These are phyloP conservation scores for Drosophila mimetica DNA, from an alignment of 2,888 invertebrate genomes.

Conservation along the genomic window DNA sequence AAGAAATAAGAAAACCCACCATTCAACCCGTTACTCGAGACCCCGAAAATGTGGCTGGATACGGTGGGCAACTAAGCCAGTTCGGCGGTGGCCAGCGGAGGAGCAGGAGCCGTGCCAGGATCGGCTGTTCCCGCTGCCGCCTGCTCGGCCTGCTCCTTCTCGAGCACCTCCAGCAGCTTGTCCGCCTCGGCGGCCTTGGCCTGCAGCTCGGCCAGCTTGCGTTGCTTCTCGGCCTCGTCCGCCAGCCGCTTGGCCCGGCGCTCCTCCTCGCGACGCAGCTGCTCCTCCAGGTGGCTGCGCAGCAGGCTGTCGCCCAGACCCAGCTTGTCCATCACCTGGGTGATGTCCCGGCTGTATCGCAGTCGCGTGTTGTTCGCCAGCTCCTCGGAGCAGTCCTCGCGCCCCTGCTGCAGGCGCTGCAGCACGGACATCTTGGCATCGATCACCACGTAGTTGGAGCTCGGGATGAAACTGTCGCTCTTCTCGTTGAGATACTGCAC, in stretches of 20 bases:
- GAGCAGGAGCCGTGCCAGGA: constrained; percentile 23
- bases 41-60: neutral
- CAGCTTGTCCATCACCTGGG: constrained; percentile 81
- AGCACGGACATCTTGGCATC: constrained; percentile 82
- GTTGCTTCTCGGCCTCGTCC: constrained; percentile 65
- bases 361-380: constrained; percentile 73
- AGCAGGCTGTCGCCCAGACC: constrained; percentile 82
- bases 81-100: constrained; percentile 31
- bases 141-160: constrained; percentile 30
- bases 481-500: constrained; percentile 82
- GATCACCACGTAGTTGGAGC: constrained; percentile 81
- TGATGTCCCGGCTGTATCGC: constrained; percentile 81
- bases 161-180: constrained; percentile 57
- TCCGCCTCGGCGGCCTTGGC: constrained; percentile 68
- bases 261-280: constrained; percentile 69
- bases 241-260: constrained; percentile 64
- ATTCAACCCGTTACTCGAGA: too few species aligned
- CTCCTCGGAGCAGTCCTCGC: constrained; percentile 77
- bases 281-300: constrained; percentile 78
- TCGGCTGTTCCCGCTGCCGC: constrained; percentile 16
- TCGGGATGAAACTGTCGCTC: constrained; percentile 81
- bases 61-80: constrained; percentile 47
- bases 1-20: too few species aligned
- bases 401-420: constrained; percentile 68
- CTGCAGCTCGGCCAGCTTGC: constrained; percentile 57